These are phyloP conservation scores for Standfussiana lucernea DNA, from an alignment of 2,888 invertebrate species.

Conservation along the genomic window DNA sequence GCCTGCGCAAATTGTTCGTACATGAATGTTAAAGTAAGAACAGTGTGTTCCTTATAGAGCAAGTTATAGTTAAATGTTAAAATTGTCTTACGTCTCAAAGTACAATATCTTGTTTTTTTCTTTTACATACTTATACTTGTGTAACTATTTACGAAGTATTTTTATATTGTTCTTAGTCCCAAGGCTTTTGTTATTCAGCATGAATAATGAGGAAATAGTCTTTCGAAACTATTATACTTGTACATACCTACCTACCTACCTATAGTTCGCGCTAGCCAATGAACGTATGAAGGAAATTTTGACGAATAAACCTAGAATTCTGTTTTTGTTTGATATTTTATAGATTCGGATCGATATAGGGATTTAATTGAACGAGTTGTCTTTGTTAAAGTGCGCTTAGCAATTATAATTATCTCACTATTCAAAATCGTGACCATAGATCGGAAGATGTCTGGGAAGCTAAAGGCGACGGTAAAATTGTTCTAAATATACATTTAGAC, in stretches of 20 bases:
- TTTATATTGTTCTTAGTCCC: constrained; percentile 37
- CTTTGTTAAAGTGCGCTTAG: constrained; percentile 15
- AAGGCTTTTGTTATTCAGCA: constrained; percentile 50
- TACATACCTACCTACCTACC: constrained; percentile 10
- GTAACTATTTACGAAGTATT: constrained; percentile 40
- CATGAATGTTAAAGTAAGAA: constrained; percentile 11
- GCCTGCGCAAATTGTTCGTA: constrained; percentile 15
- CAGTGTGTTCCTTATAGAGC: constrained; percentile 49
- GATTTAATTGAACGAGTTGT: constrained; percentile 44
- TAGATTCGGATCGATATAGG: constrained; percentile 2
- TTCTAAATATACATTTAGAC: constrained; percentile 23
- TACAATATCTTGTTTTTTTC: constrained; percentile 29
- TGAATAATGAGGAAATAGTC: constrained; percentile 47
- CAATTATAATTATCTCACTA: constrained; percentile 51
- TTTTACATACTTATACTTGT: constrained; percentile 25
- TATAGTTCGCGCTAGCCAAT: constrained; percentile 19
- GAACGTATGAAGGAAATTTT: constrained; percentile 5
- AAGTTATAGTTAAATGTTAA: constrained; percentile 31
- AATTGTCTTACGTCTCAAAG: constrained; percentile 3
- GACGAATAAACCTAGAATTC: not conserved
- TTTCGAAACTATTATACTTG: constrained; percentile 38
- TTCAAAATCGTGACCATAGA: constrained; percentile 56
- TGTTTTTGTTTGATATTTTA: constrained; percentile 9
- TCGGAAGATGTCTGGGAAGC: constrained; percentile 47
- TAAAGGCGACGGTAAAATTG: constrained; percentile 25